A percentile compares a stretch with the other conserved stretches of the same genome.
phyloP scores from a whole-genome alignment of 2,797 vertebrate species.

The Australoheros facetus region DNA sequence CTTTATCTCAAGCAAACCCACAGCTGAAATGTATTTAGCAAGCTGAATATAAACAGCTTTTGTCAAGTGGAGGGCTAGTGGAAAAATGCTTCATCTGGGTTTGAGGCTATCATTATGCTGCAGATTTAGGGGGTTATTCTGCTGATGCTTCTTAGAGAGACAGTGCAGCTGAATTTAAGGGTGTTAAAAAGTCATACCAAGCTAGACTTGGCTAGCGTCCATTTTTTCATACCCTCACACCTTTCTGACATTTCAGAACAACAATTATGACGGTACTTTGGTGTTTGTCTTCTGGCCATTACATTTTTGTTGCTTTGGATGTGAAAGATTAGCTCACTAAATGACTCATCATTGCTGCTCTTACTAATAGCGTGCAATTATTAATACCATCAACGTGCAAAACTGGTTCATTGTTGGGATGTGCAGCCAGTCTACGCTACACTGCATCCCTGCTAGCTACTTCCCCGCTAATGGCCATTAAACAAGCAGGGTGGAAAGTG shows the following conservation, averaged over 20 bases:
- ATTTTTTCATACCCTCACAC: neutral
- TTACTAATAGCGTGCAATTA: neutral
- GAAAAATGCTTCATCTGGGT: conserved; percentile 8
- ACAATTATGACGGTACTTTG: neutral
- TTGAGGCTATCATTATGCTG: conserved; percentile 15
- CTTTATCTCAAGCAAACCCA: conserved; percentile 48
- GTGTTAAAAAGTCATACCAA: neutral
- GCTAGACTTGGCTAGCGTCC: neutral
- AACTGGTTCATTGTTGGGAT: neutral
- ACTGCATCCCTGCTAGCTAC: neutral
- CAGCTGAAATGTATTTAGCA: conserved; percentile 56
- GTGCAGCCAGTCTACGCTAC: neutral
- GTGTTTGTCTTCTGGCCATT: accelerated
- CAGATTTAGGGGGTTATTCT: neutral
- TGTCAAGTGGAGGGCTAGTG: conserved; percentile 39
- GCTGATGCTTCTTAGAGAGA: neutral
- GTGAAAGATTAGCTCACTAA: neutral
- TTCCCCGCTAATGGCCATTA: too few species aligned
- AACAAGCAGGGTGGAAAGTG: too few species aligned
- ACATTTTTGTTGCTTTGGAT: neutral
- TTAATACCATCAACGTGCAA: neutral
- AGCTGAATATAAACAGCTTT: conserved; percentile 38
- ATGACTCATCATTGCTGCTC: neutral
- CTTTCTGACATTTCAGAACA: neutral
- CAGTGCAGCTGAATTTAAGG: accelerated